phyloP scores from a whole-genome alignment of 2,113 vertebrate species.

The Ptychochromis oligacanthus region DNA sequence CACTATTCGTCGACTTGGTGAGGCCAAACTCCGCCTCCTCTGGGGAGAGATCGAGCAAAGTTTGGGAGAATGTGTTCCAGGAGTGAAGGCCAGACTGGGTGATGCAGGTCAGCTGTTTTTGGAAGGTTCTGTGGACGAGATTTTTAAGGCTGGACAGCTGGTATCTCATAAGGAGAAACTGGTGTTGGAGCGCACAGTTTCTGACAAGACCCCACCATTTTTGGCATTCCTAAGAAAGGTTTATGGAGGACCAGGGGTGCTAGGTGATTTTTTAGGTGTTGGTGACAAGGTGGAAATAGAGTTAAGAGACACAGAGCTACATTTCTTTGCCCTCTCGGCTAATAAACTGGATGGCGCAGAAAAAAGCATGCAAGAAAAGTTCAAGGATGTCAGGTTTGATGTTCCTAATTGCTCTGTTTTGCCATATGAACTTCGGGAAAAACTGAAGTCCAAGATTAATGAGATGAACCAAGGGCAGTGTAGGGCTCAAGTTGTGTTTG shows the following conservation, averaged over 20 bases:
- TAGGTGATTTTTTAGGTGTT: conserved; percentile 33
- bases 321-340: conserved; percentile 38
- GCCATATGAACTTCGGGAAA: conserved; percentile 27
- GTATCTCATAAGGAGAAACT: conserved; percentile 7
- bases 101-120: conserved; percentile 48
- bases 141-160: conserved; percentile 37
- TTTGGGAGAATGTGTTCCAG: conserved; percentile 31
- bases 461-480: conserved; percentile 29
- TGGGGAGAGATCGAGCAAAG: conserved; percentile 37
- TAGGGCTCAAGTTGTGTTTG: conserved; percentile 21
- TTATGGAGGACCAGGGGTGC: conserved; percentile 17
- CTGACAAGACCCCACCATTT: conserved; percentile 31
- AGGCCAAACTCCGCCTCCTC: conserved; percentile 62
- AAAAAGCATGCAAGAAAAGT: conserved; percentile 19
- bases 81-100: conserved; percentile 14
- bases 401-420: conserved; percentile 5
- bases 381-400: conserved; percentile 39
- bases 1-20: conserved; percentile 24
- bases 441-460: conserved; percentile 24
- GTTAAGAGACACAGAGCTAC: conserved; percentile 48
- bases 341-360: conserved; percentile 19
- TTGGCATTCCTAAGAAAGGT: conserved; percentile 49
- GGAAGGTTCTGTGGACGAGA: conserved; percentile 39
- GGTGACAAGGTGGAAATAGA: conserved; percentile 44
- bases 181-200: conserved; percentile 40